A percentile compares a stretch with the other conserved stretches of the same genome.
Evolutionary conservation across 2,797 vertebrate genomes (phyloP).

Genomic region (Octomys mimax): DNA sequence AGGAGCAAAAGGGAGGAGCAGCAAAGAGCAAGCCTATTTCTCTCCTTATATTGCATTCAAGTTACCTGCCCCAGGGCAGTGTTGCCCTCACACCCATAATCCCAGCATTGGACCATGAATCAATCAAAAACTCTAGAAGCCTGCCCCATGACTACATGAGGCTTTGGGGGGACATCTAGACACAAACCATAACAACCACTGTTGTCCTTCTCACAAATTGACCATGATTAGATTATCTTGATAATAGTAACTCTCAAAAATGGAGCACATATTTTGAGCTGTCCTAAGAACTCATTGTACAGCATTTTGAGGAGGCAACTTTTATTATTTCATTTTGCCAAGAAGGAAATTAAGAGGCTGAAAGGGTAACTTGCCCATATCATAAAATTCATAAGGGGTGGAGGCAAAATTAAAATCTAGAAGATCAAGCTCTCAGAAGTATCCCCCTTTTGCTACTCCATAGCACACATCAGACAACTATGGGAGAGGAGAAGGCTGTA

Average conservation of each 20-base stretch:
- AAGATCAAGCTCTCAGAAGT: neutral
- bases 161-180: too few relatives aligned
- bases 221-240: neutral
- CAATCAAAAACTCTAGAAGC: too few relatives aligned
- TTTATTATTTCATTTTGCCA: neutral
- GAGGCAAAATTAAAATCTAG: neutral
- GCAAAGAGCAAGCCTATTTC: too few relatives aligned
- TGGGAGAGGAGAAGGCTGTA: rapidly evolving
- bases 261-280: neutral
- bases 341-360: neutral
- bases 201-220: neutral
- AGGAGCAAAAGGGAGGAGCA: too few relatives aligned
- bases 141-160: too few relatives aligned
- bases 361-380: neutral
- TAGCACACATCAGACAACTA: neutral
- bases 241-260: neutral
- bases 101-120: too few relatives aligned
- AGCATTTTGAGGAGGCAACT: neutral
- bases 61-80: too few relatives aligned
- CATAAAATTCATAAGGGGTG: neutral
- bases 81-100: too few relatives aligned
- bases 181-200: too few relatives aligned
- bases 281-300: neutral
- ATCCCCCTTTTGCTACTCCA: neutral
- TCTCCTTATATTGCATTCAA: too few relatives aligned